Evolutionary conservation across 2,797 vertebrate genomes (phyloP).

Genomic region (Coregonus suidteri): DNA sequence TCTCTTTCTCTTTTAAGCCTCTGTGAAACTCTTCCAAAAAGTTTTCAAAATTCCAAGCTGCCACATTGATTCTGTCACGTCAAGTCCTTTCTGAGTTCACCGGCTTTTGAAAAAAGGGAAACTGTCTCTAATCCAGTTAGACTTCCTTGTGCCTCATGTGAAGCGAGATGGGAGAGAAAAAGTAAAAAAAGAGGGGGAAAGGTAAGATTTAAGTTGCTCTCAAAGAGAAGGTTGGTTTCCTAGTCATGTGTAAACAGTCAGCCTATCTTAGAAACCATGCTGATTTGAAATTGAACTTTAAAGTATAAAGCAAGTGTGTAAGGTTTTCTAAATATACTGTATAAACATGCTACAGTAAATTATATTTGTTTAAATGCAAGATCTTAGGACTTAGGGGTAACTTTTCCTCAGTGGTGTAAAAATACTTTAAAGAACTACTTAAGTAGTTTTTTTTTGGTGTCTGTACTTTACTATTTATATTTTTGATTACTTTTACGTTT

Average conservation of each 20-base stretch:
- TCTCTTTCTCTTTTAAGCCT: slow-evolving; percentile 52
- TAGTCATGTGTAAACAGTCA: not conserved
- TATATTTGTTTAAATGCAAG: not conserved
- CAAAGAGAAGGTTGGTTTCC: slow-evolving; percentile 50
- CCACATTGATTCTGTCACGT: slow-evolving; percentile 86
- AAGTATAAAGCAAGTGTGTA: too few relatives aligned
- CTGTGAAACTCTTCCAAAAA: slow-evolving; percentile 43
- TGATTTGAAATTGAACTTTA: not conserved
- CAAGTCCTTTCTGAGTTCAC: slow-evolving; percentile 81
- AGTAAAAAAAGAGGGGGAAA: slow-evolving; percentile 20
- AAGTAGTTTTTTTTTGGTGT: too few relatives aligned
- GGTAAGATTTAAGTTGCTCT: slow-evolving; percentile 72
- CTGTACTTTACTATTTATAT: too few relatives aligned
- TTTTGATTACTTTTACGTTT: too few relatives aligned
- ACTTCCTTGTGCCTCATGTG: slow-evolving; percentile 69
- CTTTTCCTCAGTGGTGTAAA: too few relatives aligned
- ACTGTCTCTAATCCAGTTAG: slow-evolving; percentile 83
- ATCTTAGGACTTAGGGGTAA: not conserved
- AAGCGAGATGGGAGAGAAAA: slow-evolving; percentile 52
- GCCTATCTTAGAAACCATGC: not conserved
- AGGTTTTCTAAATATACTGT: too few relatives aligned
- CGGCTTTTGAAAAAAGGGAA: slow-evolving; percentile 73
- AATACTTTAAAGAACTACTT: too few relatives aligned
- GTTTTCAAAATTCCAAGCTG: slow-evolving; percentile 78
- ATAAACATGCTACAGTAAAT: not conserved